Base-by-base conservation (phyloP, 2,888 invertebrate genomes). In the Charanyca ferruginea region DNA sequence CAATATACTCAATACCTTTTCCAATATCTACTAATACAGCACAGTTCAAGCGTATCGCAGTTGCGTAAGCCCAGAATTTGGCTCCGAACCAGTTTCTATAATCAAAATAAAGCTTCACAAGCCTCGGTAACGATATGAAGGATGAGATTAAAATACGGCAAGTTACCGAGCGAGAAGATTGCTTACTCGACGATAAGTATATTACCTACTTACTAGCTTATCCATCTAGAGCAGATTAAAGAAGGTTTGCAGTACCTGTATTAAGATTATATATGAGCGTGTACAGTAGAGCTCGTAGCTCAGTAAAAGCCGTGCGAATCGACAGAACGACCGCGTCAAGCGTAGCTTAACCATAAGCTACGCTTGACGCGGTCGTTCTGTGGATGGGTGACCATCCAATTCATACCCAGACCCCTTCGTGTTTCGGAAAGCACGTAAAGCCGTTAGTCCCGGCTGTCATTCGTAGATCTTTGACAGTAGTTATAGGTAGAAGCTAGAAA, bases 71-170 rank as follows among this genome's bases (percentile, higher is more conserved):
- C 11, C 13, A 47, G 13, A 47, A 25, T 66, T 66, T 42, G 28
- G 45, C 38, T 54, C 13, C 3, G 1, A 38, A 66, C 32, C 23
- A 65, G 41, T 22, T 38, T 54, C 18, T 58, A n/a, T 28, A 35
- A 25, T 66, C 55, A 35, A 58, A 49, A 35, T 66, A 49, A 49
- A 42, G 7, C 16, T 66, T 11, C 8, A 8, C 9, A 22, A 44
- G n/a, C 8, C 13, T 25, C 13, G 3, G 22, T 57, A 48, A 23
- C 32, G 18, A 38, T 28, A 22, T 22, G n/a, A 38, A 47, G 35
- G 22, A 67, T 51, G 5, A 67, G 68, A 67, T 67, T 67, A 45
- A 45, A 51, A n/a, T 42, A 28, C 35, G 16, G 28, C 4, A 18
- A 69, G 32, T 28, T 69, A 68, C 41, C 22, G 41, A 42, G 23